Percentiles rank a stretch among this genome's conserved stretches.
phyloP scores from a whole-genome alignment of 1,140 invertebrate genomes.

The Lordiphosa clarofinis region DNA sequence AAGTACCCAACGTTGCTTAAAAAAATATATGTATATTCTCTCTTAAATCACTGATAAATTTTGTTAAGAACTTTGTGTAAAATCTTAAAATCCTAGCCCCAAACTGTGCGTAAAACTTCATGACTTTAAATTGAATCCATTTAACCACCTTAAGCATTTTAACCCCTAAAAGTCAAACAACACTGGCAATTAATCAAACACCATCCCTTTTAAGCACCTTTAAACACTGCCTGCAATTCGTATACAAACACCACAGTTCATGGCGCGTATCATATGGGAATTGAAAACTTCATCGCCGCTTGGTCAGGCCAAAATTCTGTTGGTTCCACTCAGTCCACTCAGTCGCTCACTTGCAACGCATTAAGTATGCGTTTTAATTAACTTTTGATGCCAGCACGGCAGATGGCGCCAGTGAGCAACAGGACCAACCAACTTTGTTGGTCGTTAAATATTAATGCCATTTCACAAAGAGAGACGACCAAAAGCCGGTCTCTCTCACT shows the following conservation, averaged over 20 bases:
- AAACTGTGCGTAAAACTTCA: no score
- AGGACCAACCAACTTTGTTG: constrained; percentile 14
- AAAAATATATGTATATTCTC: no score
- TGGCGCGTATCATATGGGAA: no score
- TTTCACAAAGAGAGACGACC: constrained; percentile 26
- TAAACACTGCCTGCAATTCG: constrained; percentile 1
- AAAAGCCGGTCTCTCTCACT: constrained; percentile 37
- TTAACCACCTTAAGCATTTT: no score
- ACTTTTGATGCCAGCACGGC: constrained; percentile 54
- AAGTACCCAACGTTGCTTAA: no score
- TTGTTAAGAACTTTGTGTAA: no score
- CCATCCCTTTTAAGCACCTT: neutral
- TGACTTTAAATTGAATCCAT: no score
- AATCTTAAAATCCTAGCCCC: no score
- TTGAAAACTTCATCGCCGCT: no score
- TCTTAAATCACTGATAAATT: no score
- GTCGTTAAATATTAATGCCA: constrained; percentile 51
- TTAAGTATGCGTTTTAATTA: constrained; percentile 71
- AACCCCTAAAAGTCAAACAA: constrained; percentile 5
- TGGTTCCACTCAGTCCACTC: no score
- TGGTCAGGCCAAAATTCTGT: no score
- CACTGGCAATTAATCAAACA: constrained; percentile 10
- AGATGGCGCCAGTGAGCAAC: constrained; percentile 19
- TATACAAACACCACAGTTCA: neutral
- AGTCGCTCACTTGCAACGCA: constrained; percentile 30